A percentile compares a stretch with the other conserved stretches of the same genome.
Conservation (phyloP, 2,888 invertebrate species). For the Perdita meconis region DNA sequence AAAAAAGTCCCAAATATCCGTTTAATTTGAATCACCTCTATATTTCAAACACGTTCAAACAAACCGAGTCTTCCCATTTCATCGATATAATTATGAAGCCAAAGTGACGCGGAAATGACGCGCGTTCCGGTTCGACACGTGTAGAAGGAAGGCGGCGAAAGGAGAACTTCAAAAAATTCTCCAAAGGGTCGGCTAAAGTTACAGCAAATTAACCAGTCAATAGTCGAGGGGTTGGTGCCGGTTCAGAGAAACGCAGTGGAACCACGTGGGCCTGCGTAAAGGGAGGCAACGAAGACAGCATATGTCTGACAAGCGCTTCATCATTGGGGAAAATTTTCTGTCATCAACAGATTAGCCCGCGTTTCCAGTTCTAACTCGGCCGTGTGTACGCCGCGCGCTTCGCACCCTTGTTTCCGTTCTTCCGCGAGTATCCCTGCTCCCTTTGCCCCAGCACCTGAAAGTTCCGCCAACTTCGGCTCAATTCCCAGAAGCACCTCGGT, state of each 20-base stretch:
- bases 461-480: background rate
- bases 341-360: slow-evolving; percentile 70
- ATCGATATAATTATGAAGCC: slow-evolving; percentile 7
- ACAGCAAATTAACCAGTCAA: slow-evolving; percentile 72
- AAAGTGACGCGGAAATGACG: slow-evolving; percentile 39
- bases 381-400: slow-evolving; percentile 49
- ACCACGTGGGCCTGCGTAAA: slow-evolving; percentile 60
- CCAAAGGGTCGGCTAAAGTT: slow-evolving; percentile 64
- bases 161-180: background rate
- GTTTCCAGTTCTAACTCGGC: slow-evolving; percentile 64
- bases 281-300: slow-evolving; percentile 77
- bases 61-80: background rate
- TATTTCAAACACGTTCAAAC: background rate
- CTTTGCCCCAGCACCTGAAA: background rate
- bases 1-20: background rate
- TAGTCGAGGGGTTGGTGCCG: slow-evolving; percentile 60
- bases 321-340: slow-evolving; percentile 77
- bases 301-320: slow-evolving; percentile 76
- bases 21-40: background rate
- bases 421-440: background rate
- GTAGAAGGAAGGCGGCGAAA: background rate
- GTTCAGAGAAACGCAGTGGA: slow-evolving; percentile 70
- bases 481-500: slow-evolving; percentile 4
- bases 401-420: slow-evolving; percentile 22
- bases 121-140: slow-evolving; percentile 37